Evolutionary conservation across 2,797 vertebrate species (phyloP).

Genomic region (Pelochelys cantorii): DNA sequence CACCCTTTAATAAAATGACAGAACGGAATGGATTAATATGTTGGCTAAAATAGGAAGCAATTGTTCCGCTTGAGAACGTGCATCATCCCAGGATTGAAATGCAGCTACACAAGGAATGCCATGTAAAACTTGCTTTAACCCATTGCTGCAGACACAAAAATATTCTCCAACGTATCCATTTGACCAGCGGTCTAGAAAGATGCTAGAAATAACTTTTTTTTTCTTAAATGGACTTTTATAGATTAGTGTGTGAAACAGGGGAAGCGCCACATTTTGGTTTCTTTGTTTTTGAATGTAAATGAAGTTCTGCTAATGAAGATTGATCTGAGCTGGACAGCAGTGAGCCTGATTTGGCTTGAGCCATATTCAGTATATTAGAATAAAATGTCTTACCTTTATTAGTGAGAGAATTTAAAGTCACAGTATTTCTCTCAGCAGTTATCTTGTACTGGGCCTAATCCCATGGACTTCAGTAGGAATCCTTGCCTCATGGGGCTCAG

Average conservation of each 20-base stretch:
- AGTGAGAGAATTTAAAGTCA: too few species aligned
- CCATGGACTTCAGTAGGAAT: too few species aligned
- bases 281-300: neutral
- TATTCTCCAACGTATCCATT: neutral
- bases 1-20: conserved; percentile 49
- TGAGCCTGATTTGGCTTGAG: too few species aligned
- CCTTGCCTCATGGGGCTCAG: too few species aligned
- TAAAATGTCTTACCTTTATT: too few species aligned
- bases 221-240: neutral
- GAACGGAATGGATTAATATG: conserved; percentile 34
- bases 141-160: neutral
- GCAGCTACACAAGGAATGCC: neutral
- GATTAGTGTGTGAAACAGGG: conserved; percentile 6
- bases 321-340: too few species aligned
- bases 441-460: too few species aligned
- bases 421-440: too few species aligned
- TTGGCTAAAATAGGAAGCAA: conserved; percentile 35
- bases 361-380: too few species aligned
- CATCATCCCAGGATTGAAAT: conserved; percentile 35
- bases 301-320: neutral
- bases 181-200: neutral
- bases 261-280: neutral
- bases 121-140: neutral
- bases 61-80: conserved; percentile 7
- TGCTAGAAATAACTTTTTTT: neutral